Conservation (phyloP, 1,140 invertebrate species). For the Drosophila sp. region DNA sequence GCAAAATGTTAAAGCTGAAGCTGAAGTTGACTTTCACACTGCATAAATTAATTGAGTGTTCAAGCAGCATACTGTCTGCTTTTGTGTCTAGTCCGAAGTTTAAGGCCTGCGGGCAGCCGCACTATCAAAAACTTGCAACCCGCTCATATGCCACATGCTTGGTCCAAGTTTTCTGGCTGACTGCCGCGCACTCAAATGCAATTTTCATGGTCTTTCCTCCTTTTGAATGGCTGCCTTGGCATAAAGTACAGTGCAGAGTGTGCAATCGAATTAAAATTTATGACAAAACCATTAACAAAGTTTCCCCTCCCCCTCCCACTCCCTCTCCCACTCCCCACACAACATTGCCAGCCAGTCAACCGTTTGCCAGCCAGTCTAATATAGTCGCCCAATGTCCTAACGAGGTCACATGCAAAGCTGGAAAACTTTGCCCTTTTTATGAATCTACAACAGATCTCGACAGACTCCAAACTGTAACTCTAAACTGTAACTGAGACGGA, state of each 20-base stretch:
- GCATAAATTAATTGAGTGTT: slow-evolving; percentile 79
- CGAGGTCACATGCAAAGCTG: slow-evolving; percentile 73
- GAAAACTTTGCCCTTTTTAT: slow-evolving; percentile 63
- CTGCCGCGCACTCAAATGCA: slow-evolving; percentile 57
- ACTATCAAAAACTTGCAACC: slow-evolving; percentile 67
- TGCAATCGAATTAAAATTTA: slow-evolving; percentile 83
- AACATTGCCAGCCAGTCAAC: slow-evolving; percentile 44
- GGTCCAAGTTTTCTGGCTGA: slow-evolving; percentile 30
- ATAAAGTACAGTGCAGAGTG: background rate
- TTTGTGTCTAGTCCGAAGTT: slow-evolving; percentile 25
- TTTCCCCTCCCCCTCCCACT: no score
- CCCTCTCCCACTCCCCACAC: no score
- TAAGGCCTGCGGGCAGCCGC: slow-evolving; percentile 45
- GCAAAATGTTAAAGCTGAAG: background rate
- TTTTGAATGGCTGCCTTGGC: slow-evolving; percentile 12
- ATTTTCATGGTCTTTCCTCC: slow-evolving; percentile 61
- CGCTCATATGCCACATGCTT: slow-evolving; percentile 32
- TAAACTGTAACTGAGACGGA: slow-evolving; percentile 10
- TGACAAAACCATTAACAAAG: slow-evolving; percentile 83
- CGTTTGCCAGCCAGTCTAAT: slow-evolving; percentile 42
- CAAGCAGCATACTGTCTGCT: slow-evolving; percentile 51
- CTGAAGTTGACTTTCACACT: slow-evolving; percentile 66
- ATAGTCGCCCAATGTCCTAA: slow-evolving; percentile 41
- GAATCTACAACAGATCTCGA: slow-evolving; percentile 38
- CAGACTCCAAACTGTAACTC: slow-evolving; percentile 18